Evolutionary conservation across 2,888 invertebrate genomes (phyloP).

Genomic region (Idaea dimidiata): DNA sequence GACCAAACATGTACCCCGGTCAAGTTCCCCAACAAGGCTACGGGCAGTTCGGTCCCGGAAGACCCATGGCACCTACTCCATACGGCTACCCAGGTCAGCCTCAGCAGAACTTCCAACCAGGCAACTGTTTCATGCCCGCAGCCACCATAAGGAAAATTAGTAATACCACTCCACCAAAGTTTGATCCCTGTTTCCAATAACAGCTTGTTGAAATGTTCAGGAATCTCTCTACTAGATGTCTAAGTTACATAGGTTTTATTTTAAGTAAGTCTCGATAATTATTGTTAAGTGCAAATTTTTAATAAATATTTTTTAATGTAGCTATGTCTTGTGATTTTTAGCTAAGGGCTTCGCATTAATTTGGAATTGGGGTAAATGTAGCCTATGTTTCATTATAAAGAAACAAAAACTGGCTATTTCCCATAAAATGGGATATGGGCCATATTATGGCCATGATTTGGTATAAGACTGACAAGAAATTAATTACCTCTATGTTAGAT

Average conservation of each 20-base stretch:
- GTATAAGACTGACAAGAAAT: too few relatives aligned
- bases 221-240: slow-evolving; percentile 28
- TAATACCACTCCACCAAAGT: slow-evolving; percentile 45
- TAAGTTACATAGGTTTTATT: slow-evolving; percentile 11
- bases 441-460: too few relatives aligned
- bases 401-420: too few relatives aligned
- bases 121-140: slow-evolving; percentile 54
- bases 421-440: too few relatives aligned
- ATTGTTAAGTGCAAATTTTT: too few relatives aligned
- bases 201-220: slow-evolving; percentile 14
- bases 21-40: slow-evolving; percentile 37
- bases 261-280: not conserved
- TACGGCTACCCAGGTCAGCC: slow-evolving; percentile 31
- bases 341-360: too few relatives aligned
- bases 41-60: slow-evolving; percentile 28
- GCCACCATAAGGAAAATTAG: slow-evolving; percentile 50
- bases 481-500: too few relatives aligned
- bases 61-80: slow-evolving; percentile 27
- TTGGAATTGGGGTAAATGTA: too few relatives aligned
- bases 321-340: too few relatives aligned
- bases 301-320: slow-evolving; percentile 3
- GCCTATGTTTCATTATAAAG: too few relatives aligned
- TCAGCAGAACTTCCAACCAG: slow-evolving; percentile 35
- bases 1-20: slow-evolving; percentile 20
- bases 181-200: slow-evolving; percentile 39